Evolutionary conservation across 2,888 invertebrate genomes (phyloP).

Genomic region (Apodemia duryi): DNA sequence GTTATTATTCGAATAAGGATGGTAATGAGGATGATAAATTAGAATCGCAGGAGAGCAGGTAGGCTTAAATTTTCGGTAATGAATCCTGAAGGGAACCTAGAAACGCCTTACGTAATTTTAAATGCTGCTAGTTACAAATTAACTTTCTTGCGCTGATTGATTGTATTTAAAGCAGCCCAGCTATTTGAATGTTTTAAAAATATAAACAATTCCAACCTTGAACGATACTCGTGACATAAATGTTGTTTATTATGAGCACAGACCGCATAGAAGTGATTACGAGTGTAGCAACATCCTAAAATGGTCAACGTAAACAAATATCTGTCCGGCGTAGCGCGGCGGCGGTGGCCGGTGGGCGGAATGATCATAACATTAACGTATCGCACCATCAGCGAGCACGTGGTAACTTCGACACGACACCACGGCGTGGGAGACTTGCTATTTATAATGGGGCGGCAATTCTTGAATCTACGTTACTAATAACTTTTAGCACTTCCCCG

Average conservation of each 20-base stretch:
- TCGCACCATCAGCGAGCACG: neutral
- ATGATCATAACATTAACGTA: neutral
- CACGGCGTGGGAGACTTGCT: neutral
- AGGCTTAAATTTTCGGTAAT: too few species aligned
- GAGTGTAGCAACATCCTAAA: constrained; percentile 1
- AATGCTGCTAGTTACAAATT: too few species aligned
- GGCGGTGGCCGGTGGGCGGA: neutral
- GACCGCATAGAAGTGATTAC: too few species aligned
- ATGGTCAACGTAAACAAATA: constrained; percentile 11
- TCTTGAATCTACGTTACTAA: neutral
- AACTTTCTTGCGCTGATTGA: too few species aligned
- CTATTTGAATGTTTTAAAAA: neutral
- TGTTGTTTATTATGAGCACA: neutral
- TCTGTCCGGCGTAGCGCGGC: neutral
- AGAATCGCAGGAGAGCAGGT: too few species aligned
- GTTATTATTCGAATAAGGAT: too few species aligned
- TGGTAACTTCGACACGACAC: constrained; percentile 1
- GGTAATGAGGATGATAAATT: too few species aligned
- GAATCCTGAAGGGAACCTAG: too few species aligned
- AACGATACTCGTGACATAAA: neutral
- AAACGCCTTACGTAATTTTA: too few species aligned
- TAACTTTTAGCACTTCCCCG: too few species aligned
- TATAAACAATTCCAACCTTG: neutral
- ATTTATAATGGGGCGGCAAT: neutral
- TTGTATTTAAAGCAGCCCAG: too few species aligned